Evolutionary conservation across 2,113 vertebrate genomes (phyloP).

Genomic region (Dipodomys ordii): DNA sequence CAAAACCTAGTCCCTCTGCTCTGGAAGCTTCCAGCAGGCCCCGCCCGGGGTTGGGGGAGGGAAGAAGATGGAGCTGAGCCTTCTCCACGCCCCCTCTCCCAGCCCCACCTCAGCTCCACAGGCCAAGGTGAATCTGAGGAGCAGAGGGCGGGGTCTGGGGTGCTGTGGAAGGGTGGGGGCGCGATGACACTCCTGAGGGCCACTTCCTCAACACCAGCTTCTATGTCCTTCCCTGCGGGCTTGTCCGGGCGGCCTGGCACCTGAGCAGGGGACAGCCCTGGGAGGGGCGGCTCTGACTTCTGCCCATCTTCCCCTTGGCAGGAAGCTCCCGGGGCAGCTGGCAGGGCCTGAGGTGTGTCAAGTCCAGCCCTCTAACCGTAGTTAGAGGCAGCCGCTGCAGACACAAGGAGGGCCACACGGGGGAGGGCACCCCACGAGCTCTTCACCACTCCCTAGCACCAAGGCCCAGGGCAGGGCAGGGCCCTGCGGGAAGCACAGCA

Average conservation of each 20-base stretch:
- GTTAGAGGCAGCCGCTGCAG: too few relatives aligned
- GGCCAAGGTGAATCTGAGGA: too few relatives aligned
- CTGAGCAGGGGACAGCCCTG: neutral
- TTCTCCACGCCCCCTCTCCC: rapidly evolving
- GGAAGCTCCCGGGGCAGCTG: neutral
- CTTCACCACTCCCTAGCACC: conserved; percentile 42
- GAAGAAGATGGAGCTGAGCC: neutral
- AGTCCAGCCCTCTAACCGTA: neutral
- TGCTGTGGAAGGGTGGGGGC: neutral
- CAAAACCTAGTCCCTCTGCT: neutral
- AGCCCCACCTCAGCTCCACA: too few relatives aligned
- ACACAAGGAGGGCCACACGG: neutral
- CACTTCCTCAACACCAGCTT: rapidly evolving
- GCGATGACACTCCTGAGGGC: neutral
- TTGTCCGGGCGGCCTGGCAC: neutral
- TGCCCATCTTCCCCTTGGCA: neutral
- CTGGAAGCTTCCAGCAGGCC: neutral
- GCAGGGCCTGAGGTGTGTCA: neutral
- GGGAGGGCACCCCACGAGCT: rapidly evolving
- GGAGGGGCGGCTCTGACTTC: neutral
- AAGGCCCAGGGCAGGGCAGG: neutral
- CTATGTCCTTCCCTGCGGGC: neutral
- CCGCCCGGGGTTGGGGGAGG: rapidly evolving
- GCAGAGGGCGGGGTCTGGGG: too few relatives aligned
- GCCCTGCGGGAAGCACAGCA: neutral